Base-by-base conservation (phyloP, 2,797 vertebrate species). In the Pseudopleuronectes americanus region DNA sequence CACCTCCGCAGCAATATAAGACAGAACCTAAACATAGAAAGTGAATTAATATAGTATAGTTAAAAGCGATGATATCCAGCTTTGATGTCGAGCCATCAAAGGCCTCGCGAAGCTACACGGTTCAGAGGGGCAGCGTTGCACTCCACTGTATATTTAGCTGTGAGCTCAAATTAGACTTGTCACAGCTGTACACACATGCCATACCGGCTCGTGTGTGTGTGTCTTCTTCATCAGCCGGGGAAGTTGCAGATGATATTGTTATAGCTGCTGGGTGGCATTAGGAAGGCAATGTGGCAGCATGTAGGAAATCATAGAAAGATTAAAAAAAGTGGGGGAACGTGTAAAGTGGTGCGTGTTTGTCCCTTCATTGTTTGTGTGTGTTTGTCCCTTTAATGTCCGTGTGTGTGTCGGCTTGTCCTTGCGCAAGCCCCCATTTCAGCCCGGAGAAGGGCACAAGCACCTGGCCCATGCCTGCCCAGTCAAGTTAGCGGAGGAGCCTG, bases 21-120 rank as follows among this genome's bases (percentile, higher is more conserved):
- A 74, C 82, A 64, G 67, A 74, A 83, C 85, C 86, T 89, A 90
- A 87, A 91, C 84, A 90, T 89, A 89, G 90, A 85, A 72, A 68
- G 72, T 68, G 83, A 89, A 91, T 90, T 85, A 85, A 88, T 84
- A 73, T 69, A 81, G 83, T 66, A 52, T 60, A 87, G 86, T 88
- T 90, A 90, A 90, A 89, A 90, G 84, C 56, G 76, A 75, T 83
- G 75, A 73, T 73, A 68, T 87, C 54, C 59, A 45, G 70, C 90
- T 93, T 93, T 93, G 90, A 94, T 89, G 84, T 90, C 2, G 72
- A 84, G 79, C 80, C 81, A 87, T 90, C 88, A 92, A 90, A 92
- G 87, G 77, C 81, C 7, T 77, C 5, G 51, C 64, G 69, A 77
- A 84, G 48, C 71, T 60, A 49, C 79, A 28, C 21, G 62, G 84